Percentiles rank a stretch among this genome's conserved stretches.
Conservation (phyloP, 2,888 invertebrate species). For the Dasysyrphus albostriatus region DNA sequence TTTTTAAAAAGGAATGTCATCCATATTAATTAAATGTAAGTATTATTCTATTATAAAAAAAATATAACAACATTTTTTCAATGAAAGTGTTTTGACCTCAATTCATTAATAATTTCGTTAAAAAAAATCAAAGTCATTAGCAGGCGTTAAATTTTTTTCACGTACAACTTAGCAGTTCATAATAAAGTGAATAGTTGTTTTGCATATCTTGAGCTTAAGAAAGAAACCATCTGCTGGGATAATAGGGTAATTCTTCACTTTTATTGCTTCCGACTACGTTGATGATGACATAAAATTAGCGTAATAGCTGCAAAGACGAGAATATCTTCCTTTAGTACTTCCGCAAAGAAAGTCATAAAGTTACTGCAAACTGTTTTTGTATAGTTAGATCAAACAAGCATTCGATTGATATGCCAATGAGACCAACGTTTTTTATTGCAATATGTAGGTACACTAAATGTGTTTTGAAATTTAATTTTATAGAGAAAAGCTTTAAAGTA, state of each 20-base stretch:
- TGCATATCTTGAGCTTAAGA: constrained; percentile 49
- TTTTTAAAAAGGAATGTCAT: no score
- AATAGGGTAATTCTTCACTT: constrained; percentile 55
- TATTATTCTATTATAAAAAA: no score
- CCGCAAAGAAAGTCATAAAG: constrained; percentile 57
- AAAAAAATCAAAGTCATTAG: constrained; percentile 8
- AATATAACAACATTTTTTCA: no score
- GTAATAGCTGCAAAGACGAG: constrained; percentile 64
- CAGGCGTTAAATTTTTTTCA: constrained; percentile 31
- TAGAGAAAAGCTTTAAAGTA: no score
- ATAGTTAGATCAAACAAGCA: not conserved
- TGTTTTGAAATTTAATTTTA: not conserved
- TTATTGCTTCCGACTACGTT: constrained; percentile 68
- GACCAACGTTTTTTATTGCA: not conserved
- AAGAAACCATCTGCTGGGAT: constrained; percentile 63
- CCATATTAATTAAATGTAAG: no score
- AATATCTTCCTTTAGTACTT: constrained; percentile 53
- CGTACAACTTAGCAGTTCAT: constrained; percentile 36
- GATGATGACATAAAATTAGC: constrained; percentile 73
- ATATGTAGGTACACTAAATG: no score
- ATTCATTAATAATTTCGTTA: no score
- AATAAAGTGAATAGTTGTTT: constrained; percentile 46
- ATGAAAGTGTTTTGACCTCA: no score
- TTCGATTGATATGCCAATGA: constrained; percentile 1
- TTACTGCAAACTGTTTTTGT: constrained; percentile 49